A percentile compares a stretch with the other conserved stretches of the same genome.
These are phyloP conservation scores for Dendrolimus kikuchii DNA, from an alignment of 1,140 invertebrate species.

Conservation along the genomic window DNA sequence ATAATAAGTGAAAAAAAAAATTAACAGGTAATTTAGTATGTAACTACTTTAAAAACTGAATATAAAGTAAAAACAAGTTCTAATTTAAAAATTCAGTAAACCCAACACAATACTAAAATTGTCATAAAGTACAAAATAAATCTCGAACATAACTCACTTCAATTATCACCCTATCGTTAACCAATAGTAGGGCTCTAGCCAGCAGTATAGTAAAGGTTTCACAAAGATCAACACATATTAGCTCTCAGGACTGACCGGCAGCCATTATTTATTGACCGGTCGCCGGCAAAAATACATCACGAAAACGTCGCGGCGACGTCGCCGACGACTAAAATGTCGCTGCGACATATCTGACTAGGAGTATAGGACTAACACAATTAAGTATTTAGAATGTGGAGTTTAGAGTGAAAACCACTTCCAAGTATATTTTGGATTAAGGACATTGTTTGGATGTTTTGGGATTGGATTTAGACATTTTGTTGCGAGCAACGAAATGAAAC, in stretches of 20 bases:
- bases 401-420: background rate
- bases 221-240: slow-evolving; percentile 61
- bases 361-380: background rate
- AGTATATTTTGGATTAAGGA: background rate
- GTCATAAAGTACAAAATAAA: background rate
- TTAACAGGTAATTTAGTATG: too few species aligned
- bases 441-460: background rate
- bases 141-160: slow-evolving; percentile 3
- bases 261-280: slow-evolving; percentile 54
- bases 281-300: slow-evolving; percentile 54
- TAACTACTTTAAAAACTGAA: too few species aligned
- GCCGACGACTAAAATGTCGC: too few species aligned
- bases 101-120: too few species aligned
- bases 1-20: too few species aligned
- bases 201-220: slow-evolving; percentile 28
- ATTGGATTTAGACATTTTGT: background rate
- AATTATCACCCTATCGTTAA: background rate
- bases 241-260: slow-evolving; percentile 52
- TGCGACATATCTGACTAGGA: slow-evolving; percentile 3
- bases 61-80: too few species aligned
- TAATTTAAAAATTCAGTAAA: too few species aligned
- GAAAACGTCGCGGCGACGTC: slow-evolving; percentile 14
- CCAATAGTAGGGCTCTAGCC: slow-evolving; percentile 18
- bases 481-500: too few species aligned
- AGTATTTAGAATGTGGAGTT: background rate